Evolutionary conservation across 2,113 vertebrate genomes (phyloP).

Genomic region (Scytalopus superciliaris): DNA sequence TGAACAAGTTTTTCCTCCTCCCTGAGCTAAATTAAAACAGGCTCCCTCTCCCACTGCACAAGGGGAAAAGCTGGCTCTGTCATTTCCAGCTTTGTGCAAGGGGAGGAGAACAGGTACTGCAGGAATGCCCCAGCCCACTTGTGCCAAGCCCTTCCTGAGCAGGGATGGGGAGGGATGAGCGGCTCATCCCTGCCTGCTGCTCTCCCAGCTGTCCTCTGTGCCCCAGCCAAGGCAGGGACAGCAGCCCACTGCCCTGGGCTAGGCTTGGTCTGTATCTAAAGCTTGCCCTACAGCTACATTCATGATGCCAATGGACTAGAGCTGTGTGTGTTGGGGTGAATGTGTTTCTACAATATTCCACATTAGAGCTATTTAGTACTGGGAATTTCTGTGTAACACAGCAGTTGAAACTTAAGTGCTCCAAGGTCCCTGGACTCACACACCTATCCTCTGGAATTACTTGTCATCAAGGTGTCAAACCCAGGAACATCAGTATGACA

Average conservation of each 20-base stretch:
- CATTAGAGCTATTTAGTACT: not conserved
- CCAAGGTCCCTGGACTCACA: not conserved
- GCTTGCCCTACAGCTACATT: not conserved
- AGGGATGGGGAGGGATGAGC: not conserved
- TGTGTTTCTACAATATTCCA: not conserved
- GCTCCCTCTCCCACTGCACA: rapidly evolving
- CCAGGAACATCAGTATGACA: not conserved
- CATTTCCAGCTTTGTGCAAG: too few species aligned
- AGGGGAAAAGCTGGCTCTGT: not conserved
- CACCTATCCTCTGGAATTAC: not conserved
- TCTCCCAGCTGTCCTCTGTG: not conserved
- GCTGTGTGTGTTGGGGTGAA: not conserved
- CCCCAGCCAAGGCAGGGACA: not conserved
- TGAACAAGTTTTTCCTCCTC: not conserved
- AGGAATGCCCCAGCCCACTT: rapidly evolving
- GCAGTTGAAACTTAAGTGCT: not conserved
- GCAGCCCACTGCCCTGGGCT: not conserved
- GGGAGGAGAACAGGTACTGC: rapidly evolving
- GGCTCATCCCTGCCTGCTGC: rapidly evolving
- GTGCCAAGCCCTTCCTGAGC: not conserved
- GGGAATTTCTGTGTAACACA: not conserved
- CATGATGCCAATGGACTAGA: not conserved
- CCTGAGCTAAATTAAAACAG: rapidly evolving
- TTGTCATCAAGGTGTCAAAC: not conserved
- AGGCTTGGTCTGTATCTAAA: not conserved